These are phyloP conservation scores for Sibirionetta formosa DNA, from an alignment of 2,797 vertebrate species.

Conservation along the genomic window DNA sequence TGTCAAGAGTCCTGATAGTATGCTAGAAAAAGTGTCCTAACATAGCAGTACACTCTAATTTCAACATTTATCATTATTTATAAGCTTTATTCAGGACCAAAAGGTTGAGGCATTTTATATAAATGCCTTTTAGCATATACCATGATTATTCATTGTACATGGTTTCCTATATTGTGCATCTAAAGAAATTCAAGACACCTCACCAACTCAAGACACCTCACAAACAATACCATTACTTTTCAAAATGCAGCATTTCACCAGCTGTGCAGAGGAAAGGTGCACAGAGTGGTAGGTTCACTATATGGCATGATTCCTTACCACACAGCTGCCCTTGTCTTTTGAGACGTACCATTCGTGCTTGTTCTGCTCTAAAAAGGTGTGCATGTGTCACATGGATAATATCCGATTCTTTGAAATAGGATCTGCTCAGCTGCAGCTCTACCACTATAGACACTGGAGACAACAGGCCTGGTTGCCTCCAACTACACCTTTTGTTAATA, in stretches of 20 bases:
- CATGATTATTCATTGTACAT: not conserved
- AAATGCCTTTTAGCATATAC: not conserved
- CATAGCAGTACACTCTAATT: not conserved
- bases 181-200: not conserved
- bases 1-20: not conserved
- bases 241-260: not conserved
- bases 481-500: not conserved
- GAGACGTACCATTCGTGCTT: accelerated
- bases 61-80: not conserved
- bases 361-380: not conserved
- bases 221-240: not conserved
- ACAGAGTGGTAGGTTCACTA: not conserved
- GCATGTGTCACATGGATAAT: not conserved
- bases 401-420: not conserved
- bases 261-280: not conserved
- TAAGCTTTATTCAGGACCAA: not conserved
- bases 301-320: not conserved
- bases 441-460: accelerated
- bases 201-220: not conserved
- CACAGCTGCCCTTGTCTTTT: not conserved
- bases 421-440: not conserved
- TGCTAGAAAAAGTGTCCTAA: not conserved
- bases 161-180: not conserved
- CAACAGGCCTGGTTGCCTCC: not conserved
- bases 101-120: not conserved